Conservation (phyloP, 2,113 vertebrate genomes). For the Periophthalmodon schlosseri region DNA sequence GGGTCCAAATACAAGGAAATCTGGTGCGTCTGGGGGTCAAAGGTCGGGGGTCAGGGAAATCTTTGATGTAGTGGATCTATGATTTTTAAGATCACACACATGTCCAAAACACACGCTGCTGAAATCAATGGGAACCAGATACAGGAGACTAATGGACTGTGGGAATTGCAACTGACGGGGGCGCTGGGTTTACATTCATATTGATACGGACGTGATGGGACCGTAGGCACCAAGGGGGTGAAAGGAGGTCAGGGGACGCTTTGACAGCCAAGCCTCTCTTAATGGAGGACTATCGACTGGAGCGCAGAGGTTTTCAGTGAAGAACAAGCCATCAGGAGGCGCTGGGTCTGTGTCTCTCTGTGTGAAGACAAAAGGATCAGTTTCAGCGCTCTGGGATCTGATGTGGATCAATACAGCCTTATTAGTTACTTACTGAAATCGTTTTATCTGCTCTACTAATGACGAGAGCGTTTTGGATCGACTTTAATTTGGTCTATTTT, state of each 20-base stretch:
- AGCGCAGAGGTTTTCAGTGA: constrained; percentile 75
- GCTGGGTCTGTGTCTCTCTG: constrained; percentile 65
- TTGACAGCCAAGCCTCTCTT: constrained; percentile 82
- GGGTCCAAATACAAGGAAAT: constrained; percentile 7
- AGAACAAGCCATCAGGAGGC: constrained; percentile 78
- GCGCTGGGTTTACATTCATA: constrained; percentile 80
- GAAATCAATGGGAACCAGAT: constrained; percentile 89
- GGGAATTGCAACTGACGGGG: constrained; percentile 79
- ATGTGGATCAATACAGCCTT: constrained; percentile 47
- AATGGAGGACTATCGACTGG: constrained; percentile 93
- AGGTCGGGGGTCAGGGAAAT: constrained; percentile 31
- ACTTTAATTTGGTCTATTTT: neutral
- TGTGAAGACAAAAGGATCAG: constrained; percentile 48
- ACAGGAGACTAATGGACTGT: constrained; percentile 88
- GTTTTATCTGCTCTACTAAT: constrained; percentile 13
- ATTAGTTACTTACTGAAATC: constrained; percentile 33
- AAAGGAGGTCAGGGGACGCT: constrained; percentile 80
- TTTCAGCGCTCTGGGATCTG: constrained; percentile 39
- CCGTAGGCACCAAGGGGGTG: constrained; percentile 68
- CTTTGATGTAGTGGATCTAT: constrained; percentile 53
- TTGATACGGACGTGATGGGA: constrained; percentile 82
- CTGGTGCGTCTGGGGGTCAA: neutral
- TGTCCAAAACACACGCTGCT: constrained; percentile 55
- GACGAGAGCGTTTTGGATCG: neutral
- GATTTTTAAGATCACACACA: constrained; percentile 72